Percentiles rank a stretch among this genome's conserved stretches.
phyloP scores from a whole-genome alignment of 2,797 vertebrate genomes.

The Myripristis jacobus region DNA sequence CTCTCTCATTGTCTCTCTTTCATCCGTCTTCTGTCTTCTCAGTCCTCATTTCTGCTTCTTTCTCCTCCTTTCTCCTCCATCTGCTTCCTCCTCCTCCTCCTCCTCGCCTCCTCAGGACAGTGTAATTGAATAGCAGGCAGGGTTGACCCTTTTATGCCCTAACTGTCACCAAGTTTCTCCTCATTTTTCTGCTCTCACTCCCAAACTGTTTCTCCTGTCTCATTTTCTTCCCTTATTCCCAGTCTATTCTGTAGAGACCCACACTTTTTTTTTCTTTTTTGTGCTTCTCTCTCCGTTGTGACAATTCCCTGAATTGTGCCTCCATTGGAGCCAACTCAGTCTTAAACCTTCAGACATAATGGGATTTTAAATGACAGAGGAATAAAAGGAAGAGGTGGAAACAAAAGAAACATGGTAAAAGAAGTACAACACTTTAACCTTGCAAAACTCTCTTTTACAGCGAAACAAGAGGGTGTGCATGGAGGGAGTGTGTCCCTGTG shows the following conservation, averaged over 20 bases:
- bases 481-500: not conserved
- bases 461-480: not conserved
- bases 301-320: constrained; percentile 35
- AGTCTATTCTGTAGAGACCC: constrained; percentile 10
- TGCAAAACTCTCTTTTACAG: not conserved
- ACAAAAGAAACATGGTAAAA: not conserved
- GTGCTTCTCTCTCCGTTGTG: constrained; percentile 32
- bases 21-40: too few species aligned
- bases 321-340: constrained; percentile 17
- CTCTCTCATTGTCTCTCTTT: not conserved
- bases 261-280: constrained; percentile 9
- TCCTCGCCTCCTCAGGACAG: constrained; percentile 25
- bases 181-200: constrained; percentile 27
- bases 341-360: constrained; percentile 20
- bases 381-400: constrained; percentile 23
- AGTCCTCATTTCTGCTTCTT: constrained; percentile 4
- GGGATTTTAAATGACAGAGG: constrained; percentile 31
- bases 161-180: constrained; percentile 49
- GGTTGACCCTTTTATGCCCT: constrained; percentile 47
- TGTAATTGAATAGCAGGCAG: constrained; percentile 62
- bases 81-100: not conserved
- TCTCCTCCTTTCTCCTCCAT: constrained; percentile 6
- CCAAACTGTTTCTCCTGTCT: constrained; percentile 2
- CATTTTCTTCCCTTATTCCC: not conserved
- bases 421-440: constrained; percentile 9